Evolutionary conservation across 2,797 vertebrate species (phyloP).

Genomic region (Amazona finschi): DNA sequence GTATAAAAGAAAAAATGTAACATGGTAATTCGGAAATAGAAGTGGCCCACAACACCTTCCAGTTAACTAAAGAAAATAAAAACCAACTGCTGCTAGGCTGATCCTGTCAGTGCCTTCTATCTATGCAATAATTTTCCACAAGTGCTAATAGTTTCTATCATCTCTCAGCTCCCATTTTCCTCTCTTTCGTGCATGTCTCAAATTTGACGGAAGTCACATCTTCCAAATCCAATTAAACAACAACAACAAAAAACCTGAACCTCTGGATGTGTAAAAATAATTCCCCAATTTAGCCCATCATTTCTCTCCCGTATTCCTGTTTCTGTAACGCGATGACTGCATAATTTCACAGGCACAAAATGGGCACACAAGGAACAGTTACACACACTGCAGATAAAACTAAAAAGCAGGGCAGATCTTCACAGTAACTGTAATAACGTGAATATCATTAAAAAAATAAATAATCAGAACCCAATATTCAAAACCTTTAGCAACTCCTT

Average conservation of each 20-base stretch:
- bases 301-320: background rate
- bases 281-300: background rate
- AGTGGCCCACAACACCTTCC: background rate
- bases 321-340: fast-evolving
- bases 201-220: background rate
- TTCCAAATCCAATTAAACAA: background rate
- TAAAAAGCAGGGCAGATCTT: background rate
- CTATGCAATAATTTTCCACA: background rate
- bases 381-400: fast-evolving
- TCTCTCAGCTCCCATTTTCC: background rate
- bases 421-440: background rate
- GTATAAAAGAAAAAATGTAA: background rate
- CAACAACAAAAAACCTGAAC: background rate
- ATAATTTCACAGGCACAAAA: background rate
- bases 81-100: background rate
- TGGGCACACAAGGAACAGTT: fast-evolving
- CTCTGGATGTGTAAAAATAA: background rate
- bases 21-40: background rate
- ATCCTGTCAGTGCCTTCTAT: background rate
- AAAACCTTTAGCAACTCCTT: background rate
- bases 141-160: background rate
- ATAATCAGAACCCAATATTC: background rate
- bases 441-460: background rate
- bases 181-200: background rate
- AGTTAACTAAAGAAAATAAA: background rate